Conservation (phyloP, 2,888 invertebrate species). For the Mallateleia sp. region DNA sequence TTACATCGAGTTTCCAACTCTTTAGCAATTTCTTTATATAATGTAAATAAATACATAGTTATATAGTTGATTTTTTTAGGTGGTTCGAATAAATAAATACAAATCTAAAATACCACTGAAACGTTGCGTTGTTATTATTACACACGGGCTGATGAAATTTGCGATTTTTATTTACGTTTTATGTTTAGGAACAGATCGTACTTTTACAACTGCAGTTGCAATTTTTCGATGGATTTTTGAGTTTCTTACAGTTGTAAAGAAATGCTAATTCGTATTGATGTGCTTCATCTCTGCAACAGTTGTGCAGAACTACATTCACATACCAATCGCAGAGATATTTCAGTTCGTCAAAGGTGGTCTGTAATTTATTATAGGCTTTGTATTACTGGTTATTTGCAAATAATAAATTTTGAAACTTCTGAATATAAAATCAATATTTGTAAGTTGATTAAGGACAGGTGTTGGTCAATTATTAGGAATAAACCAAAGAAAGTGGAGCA, state of each 20-base stretch:
- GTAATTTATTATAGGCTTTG: slow-evolving; percentile 25
- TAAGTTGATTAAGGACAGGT: too few relatives aligned
- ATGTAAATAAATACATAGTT: slow-evolving; percentile 88
- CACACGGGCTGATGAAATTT: slow-evolving; percentile 18
- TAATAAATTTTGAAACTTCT: too few relatives aligned
- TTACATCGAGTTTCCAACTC: slow-evolving; percentile 81
- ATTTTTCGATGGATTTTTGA: slow-evolving; percentile 47
- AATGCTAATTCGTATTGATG: slow-evolving; percentile 90
- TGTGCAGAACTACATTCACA: slow-evolving; percentile 87
- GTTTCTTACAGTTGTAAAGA: slow-evolving; percentile 85
- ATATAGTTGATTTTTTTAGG: slow-evolving; percentile 84
- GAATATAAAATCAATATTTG: too few relatives aligned
- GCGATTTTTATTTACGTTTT: slow-evolving; percentile 63
- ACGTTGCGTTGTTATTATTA: slow-evolving; percentile 43
- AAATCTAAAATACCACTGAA: slow-evolving; percentile 58
- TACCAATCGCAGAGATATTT: slow-evolving; percentile 90
- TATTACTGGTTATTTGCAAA: too few relatives aligned
- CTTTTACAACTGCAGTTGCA: slow-evolving; percentile 72
- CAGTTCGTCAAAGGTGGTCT: slow-evolving; percentile 86
- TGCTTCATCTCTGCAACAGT: slow-evolving; percentile 89
- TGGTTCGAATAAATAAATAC: slow-evolving; percentile 85
- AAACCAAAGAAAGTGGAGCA: too few relatives aligned
- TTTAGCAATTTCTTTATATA: slow-evolving; percentile 87
- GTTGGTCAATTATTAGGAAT: too few relatives aligned
- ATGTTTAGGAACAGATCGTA: slow-evolving; percentile 12